Percentiles rank a stretch among this genome's conserved stretches.
Conservation (phyloP, 2,888 invertebrate genomes). For the Tipula vernalis region DNA sequence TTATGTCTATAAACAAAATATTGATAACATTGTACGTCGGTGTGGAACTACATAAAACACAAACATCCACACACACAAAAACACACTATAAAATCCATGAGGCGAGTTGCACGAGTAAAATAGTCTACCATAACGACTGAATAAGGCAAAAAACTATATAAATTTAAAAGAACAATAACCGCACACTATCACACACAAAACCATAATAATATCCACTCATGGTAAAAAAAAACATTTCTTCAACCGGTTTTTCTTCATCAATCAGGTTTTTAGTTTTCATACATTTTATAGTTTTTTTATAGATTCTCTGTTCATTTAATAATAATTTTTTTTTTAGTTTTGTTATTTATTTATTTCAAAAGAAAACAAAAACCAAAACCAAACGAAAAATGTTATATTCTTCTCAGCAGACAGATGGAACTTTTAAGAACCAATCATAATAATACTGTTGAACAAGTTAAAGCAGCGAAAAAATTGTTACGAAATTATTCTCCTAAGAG, state of each 20-base stretch:
- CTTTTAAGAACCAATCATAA: constrained; percentile 4
- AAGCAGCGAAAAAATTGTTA: neutral
- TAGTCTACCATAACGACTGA: neutral
- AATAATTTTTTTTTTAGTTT: neutral
- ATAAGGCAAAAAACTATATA: neutral
- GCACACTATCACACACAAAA: neutral
- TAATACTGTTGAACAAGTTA: constrained; percentile 4
- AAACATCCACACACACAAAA: neutral
- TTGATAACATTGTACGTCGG: neutral
- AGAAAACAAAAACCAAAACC: neutral
- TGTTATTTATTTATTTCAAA: constrained; percentile 4
- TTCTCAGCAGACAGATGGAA: neutral
- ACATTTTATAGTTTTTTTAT: neutral
- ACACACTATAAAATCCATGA: neutral
- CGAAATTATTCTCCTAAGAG: neutral
- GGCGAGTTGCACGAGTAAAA: neutral
- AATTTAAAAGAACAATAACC: neutral
- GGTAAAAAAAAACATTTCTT: neutral
- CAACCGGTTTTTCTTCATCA: constrained; percentile 4
- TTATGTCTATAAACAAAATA: neutral
- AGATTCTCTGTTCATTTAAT: neutral
- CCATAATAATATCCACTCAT: neutral
- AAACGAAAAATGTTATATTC: neutral
- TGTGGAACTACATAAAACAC: neutral
- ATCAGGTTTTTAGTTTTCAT: neutral